Conservation (phyloP, 1,140 invertebrate genomes). For the Chrysomallon squamiferum region DNA sequence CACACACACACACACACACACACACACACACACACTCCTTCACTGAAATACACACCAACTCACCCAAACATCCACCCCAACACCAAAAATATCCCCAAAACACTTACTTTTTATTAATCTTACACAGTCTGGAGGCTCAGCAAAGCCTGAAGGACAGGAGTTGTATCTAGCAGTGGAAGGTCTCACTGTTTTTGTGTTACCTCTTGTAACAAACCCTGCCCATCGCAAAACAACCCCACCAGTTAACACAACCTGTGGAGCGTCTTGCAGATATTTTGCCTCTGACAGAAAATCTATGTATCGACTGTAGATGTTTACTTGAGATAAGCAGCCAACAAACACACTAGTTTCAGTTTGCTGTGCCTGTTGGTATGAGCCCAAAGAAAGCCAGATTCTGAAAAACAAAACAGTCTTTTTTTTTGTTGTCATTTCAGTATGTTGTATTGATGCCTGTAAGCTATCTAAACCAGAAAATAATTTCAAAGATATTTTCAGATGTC, state of each 20-base stretch:
- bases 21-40: too few species aligned
- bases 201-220: slow-evolving; percentile 3
- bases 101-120: not conserved
- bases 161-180: slow-evolving; percentile 12
- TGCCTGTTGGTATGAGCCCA: slow-evolving; percentile 73
- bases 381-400: slow-evolving; percentile 85
- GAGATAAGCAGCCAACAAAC: slow-evolving; percentile 81
- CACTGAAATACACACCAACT: too few species aligned
- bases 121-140: not conserved
- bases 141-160: not conserved
- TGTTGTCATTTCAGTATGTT: too few species aligned
- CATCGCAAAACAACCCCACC: slow-evolving; percentile 13
- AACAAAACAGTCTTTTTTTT: slow-evolving; percentile 23
- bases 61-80: too few species aligned
- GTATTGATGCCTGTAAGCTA: too few species aligned
- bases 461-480: too few species aligned
- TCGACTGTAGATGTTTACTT: slow-evolving; percentile 92
- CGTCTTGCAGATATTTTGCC: slow-evolving; percentile 74
- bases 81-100: too few species aligned
- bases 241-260: not conserved
- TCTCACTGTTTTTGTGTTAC: slow-evolving; percentile 2
- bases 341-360: too few species aligned
- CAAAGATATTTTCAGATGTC: too few species aligned
- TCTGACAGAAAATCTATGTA: slow-evolving; percentile 90
- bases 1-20: too few species aligned